A percentile compares a stretch with the other conserved stretches of the same genome.
These are phyloP conservation scores for Coturnix japonica DNA, from an alignment of 2,113 vertebrate genomes.

Conservation along the genomic window DNA sequence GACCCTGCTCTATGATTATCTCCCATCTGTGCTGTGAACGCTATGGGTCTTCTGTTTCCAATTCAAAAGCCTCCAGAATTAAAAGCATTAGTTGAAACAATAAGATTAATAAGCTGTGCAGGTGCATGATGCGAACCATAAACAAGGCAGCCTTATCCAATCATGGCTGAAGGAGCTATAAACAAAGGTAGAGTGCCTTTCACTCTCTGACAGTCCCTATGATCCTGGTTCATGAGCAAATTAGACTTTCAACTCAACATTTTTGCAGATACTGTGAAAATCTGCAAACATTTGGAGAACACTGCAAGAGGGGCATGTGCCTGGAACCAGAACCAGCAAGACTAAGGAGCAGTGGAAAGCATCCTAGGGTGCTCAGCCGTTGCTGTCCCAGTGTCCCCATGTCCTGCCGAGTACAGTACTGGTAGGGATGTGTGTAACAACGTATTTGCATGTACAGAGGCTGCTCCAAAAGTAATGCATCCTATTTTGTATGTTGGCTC, in stretches of 20 bases:
- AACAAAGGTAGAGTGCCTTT: neutral
- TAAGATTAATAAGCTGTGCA: neutral
- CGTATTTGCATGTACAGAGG: neutral
- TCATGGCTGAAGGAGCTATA: neutral
- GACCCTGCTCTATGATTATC: constrained; percentile 60
- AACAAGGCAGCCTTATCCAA: neutral
- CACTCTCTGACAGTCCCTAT: neutral
- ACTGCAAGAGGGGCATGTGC: neutral
- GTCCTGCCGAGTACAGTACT: neutral
- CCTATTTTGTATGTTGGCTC: neutral
- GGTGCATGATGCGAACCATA: neutral
- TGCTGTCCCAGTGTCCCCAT: rapidly evolving
- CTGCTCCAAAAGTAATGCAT: neutral
- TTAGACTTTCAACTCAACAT: neutral
- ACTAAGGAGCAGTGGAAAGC: neutral
- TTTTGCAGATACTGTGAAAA: neutral
- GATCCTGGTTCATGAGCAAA: neutral
- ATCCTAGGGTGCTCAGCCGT: neutral
- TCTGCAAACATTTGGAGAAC: neutral
- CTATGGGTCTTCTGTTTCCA: constrained; percentile 24
- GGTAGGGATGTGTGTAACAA: rapidly evolving
- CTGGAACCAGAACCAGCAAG: neutral
- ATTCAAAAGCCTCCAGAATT: constrained; percentile 2
- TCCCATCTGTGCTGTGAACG: constrained; percentile 65
- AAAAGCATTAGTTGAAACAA: constrained; percentile 20